These are phyloP conservation scores for Nephila pilipes DNA, from an alignment of 1,140 invertebrate species.

Conservation along the genomic window DNA sequence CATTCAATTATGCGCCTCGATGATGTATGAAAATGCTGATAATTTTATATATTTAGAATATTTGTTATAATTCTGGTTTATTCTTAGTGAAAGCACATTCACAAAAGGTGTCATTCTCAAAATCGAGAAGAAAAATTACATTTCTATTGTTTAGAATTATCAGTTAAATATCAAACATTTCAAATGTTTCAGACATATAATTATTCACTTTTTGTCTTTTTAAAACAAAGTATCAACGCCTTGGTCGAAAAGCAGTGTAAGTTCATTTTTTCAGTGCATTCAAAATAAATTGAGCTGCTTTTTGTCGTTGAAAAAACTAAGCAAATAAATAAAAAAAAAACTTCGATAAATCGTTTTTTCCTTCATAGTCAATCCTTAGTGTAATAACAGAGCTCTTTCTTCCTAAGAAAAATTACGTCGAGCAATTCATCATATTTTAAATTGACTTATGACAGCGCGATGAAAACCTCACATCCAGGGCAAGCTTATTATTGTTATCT, in stretches of 20 bases:
- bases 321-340: neutral
- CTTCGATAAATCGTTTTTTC: neutral
- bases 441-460: constrained; percentile 58
- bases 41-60: too few species aligned
- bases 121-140: too few species aligned
- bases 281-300: constrained; percentile 28
- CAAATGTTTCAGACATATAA: too few species aligned
- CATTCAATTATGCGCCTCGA: too few species aligned
- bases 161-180: too few species aligned
- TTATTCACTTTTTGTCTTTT: too few species aligned
- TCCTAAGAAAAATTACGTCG: neutral
- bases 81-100: too few species aligned
- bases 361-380: neutral
- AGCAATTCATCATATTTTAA: constrained; percentile 63
- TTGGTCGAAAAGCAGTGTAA: neutral
- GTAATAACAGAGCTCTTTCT: constrained; percentile 31
- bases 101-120: too few species aligned
- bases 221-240: neutral
- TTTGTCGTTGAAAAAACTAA: neutral
- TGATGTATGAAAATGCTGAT: too few species aligned
- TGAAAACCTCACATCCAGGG: constrained; percentile 53
- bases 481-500: constrained; percentile 50
- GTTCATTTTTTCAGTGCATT: neutral
- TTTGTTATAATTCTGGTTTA: too few species aligned
- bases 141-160: too few species aligned